These are phyloP conservation scores for Plagiodera versicolora DNA, from an alignment of 2,888 invertebrate genomes.

Conservation along the genomic window DNA sequence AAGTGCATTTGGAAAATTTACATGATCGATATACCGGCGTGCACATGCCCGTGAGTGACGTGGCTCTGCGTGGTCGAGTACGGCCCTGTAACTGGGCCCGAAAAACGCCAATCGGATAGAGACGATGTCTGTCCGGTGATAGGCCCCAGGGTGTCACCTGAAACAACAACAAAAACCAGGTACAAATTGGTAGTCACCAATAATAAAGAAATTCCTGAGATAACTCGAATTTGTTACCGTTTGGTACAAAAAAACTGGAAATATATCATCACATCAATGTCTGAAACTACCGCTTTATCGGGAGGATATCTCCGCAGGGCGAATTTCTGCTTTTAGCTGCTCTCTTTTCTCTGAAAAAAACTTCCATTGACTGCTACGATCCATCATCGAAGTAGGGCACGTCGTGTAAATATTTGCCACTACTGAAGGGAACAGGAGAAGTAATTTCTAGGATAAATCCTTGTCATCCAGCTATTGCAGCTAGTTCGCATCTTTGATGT, in stretches of 20 bases:
- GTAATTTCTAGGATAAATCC: too few species aligned
- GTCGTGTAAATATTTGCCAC: neutral
- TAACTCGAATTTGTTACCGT: too few species aligned
- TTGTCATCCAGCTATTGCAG: too few species aligned
- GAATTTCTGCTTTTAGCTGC: neutral
- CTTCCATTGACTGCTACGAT: neutral
- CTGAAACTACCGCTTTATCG: neutral
- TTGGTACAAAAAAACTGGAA: too few species aligned
- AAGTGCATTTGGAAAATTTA: slow-evolving; percentile 46
- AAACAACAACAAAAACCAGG: too few species aligned
- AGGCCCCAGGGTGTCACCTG: slow-evolving; percentile 43
- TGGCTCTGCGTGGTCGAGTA: slow-evolving; percentile 30
- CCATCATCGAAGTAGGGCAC: neutral
- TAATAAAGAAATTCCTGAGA: too few species aligned
- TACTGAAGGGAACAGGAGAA: neutral
- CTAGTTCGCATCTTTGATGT: too few species aligned
- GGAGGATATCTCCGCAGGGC: too few species aligned
- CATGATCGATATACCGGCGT: slow-evolving; percentile 55
- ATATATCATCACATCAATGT: too few species aligned
- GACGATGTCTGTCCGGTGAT: slow-evolving; percentile 27
- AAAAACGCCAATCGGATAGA: slow-evolving; percentile 23
- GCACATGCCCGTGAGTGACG: slow-evolving; percentile 48
- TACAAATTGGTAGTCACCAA: too few species aligned
- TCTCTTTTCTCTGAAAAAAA: too few species aligned
- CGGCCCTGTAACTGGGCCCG: slow-evolving; percentile 1